Evolutionary conservation across 2,113 vertebrate species (phyloP).

Genomic region (Seriola dumerili): DNA sequence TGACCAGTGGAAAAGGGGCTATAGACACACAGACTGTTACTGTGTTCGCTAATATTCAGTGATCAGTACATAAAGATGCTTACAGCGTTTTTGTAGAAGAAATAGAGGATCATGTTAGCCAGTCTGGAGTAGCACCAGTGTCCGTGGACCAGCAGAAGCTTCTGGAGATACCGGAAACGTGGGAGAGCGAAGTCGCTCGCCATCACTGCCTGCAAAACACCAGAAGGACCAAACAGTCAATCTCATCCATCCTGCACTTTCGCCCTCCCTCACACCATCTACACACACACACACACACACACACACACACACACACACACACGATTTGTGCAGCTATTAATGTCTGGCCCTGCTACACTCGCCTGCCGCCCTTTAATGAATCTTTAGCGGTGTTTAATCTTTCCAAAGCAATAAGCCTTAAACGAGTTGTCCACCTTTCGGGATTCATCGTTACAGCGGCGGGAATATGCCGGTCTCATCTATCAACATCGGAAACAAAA

Average conservation of each 20-base stretch:
- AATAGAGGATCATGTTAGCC: conserved; percentile 99
- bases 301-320: neutral
- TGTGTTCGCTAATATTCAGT: too few species aligned
- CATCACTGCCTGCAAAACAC: conserved; percentile 93
- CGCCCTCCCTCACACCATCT: neutral
- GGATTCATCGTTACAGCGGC: conserved; percentile 36
- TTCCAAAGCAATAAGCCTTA: conserved; percentile 68
- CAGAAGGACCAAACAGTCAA: conserved; percentile 21
- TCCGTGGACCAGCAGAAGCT: conserved; percentile 95
- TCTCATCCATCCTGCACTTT: neutral
- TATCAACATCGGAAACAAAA: conserved; percentile 43
- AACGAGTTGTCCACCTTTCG: conserved; percentile 36
- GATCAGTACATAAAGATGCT: conserved; percentile 56
- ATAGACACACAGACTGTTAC: neutral
- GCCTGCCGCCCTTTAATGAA: conserved; percentile 44
- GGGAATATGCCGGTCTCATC: conserved; percentile 51
- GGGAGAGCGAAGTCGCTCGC: conserved; percentile 97
- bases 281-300: neutral
- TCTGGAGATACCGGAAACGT: conserved; percentile 93
- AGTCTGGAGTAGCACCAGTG: conserved; percentile 98
- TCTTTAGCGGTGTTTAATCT: conserved; percentile 51
- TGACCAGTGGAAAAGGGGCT: too few species aligned
- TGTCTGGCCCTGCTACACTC: neutral
- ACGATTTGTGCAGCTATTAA: conserved; percentile 3
- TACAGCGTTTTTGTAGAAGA: conserved; percentile 99